Percentiles rank a stretch among this genome's conserved stretches.
These are phyloP conservation scores for Holothuria glaberrima DNA, from an alignment of 35 echinoderm and acorn worm species.

Conservation along the genomic window DNA sequence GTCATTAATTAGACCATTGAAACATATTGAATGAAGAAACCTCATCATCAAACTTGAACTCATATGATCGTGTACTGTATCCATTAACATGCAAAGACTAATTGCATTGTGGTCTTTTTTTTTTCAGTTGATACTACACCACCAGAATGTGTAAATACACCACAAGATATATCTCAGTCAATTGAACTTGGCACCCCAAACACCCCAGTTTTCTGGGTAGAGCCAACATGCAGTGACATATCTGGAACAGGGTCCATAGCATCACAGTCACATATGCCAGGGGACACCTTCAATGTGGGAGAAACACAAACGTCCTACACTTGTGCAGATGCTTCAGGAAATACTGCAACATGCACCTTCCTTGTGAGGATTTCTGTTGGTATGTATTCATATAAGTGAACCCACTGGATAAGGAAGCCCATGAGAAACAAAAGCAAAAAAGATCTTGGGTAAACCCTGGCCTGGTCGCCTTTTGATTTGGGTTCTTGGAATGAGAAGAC, in stretches of 20 bases:
- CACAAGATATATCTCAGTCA: neutral
- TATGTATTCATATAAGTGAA: neutral
- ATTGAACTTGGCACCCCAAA: neutral
- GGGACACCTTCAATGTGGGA: conserved; percentile 1
- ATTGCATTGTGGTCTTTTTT: neutral
- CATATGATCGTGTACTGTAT: too few species aligned
- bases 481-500: too few species aligned
- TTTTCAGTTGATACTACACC: conserved; percentile 27
- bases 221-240: neutral
- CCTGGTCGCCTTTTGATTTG: too few species aligned
- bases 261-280: neutral
- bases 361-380: neutral
- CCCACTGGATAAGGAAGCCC: too few species aligned
- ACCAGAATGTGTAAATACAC: conserved; percentile 18
- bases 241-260: neutral
- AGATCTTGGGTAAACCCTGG: too few species aligned
- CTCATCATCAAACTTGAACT: too few species aligned
- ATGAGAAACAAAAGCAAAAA: too few species aligned
- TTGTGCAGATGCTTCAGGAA: conserved; percentile 14
- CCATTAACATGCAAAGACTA: neutral
- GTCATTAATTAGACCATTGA: too few species aligned
- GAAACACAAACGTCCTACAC: neutral
- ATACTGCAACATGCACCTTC: neutral
- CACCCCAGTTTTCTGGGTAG: neutral
- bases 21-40: too few species aligned